These are phyloP conservation scores for Phenganax stokvisi DNA, from an alignment of 92 coral and sea anemone genomes.

Conservation along the genomic window DNA sequence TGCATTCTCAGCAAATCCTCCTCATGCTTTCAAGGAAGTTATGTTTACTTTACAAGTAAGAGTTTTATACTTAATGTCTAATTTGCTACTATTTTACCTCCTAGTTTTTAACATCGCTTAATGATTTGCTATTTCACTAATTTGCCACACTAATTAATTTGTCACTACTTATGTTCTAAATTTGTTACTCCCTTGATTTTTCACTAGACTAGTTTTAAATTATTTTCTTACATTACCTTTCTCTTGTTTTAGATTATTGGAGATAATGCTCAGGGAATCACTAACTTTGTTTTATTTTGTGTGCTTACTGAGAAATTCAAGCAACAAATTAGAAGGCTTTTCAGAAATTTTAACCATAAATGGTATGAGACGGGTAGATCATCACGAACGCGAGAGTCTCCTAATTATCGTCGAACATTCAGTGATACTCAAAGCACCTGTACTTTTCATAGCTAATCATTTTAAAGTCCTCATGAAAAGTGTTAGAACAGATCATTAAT, in stretches of 20 bases:
- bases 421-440: conserved; percentile 4
- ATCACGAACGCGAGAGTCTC: background rate
- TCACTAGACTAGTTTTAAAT: background rate
- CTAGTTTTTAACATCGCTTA: background rate
- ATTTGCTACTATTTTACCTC: background rate
- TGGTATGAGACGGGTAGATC: background rate
- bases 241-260: conserved; percentile 63
- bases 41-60: conserved; percentile 61
- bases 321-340: conserved; percentile 1
- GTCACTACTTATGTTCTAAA: background rate
- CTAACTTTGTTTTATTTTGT: conserved; percentile 70
- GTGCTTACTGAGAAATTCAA: conserved; percentile 58
- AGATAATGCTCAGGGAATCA: conserved; percentile 72
- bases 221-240: background rate
- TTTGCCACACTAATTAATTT: background rate
- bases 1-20: background rate
- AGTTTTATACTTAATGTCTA: too few relatives aligned
- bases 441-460: background rate
- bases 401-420: conserved; percentile 15
- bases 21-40: conserved; percentile 26
- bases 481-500: too few relatives aligned
- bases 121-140: background rate
- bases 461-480: too few relatives aligned
- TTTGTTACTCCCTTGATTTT: background rate
- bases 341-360: conserved; percentile 1